Evolutionary conservation across 2,113 vertebrate genomes (phyloP).

Genomic region (Mixornis gularis): DNA sequence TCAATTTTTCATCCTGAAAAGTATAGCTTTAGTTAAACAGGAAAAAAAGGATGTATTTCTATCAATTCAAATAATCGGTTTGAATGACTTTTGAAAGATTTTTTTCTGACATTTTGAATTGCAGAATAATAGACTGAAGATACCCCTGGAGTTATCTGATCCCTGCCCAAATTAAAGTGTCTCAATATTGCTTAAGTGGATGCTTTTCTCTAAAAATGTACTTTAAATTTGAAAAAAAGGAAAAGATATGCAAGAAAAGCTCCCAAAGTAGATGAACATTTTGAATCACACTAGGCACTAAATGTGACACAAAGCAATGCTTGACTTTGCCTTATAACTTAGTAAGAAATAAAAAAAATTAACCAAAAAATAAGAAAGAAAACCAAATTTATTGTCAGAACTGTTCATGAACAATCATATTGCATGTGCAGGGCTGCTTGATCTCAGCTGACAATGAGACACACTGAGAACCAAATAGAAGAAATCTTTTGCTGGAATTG

Average conservation of each 20-base stretch:
- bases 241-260: neutral
- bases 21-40: conserved; percentile 2
- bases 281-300: neutral
- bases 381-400: neutral
- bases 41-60: conserved; percentile 5
- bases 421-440: neutral
- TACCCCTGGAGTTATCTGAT: conserved; percentile 12
- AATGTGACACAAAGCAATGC: neutral
- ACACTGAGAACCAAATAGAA: neutral
- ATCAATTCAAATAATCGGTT: neutral
- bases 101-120: neutral
- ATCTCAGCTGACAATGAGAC: neutral
- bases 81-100: conserved; percentile 40
- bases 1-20: conserved; percentile 25
- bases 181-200: conserved; percentile 36
- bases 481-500: neutral
- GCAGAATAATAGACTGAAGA: conserved; percentile 37
- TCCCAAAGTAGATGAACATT: neutral
- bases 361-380: neutral
- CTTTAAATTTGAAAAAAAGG: neutral
- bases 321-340: neutral
- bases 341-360: neutral
- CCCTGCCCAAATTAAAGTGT: conserved; percentile 46
- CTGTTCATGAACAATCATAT: neutral
- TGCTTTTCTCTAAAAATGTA: conserved; percentile 15